Conservation (phyloP, 2,888 invertebrate species). For the Andrena haemorrhoa region DNA sequence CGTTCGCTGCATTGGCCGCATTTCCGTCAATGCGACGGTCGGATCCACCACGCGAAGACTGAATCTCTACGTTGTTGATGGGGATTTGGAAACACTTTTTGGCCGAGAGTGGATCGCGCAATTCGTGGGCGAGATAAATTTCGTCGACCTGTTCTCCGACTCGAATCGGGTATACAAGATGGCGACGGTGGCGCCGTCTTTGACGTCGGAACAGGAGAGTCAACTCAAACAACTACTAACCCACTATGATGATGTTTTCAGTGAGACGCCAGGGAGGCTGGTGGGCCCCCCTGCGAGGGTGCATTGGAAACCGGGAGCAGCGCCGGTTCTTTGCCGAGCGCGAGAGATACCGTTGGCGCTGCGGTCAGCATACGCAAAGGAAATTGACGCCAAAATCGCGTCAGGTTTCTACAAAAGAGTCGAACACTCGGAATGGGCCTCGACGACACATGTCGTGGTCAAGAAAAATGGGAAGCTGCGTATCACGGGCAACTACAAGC, state of each 20-base stretch:
- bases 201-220: neutral
- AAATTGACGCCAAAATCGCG: neutral
- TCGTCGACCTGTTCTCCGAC: neutral
- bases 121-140: neutral
- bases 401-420: neutral
- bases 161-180: neutral
- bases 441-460: neutral
- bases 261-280: neutral
- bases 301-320: neutral
- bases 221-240: neutral
- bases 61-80: neutral
- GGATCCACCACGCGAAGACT: neutral
- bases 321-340: neutral
- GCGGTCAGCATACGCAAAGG: neutral
- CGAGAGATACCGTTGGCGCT: neutral
- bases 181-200: neutral
- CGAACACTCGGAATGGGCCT: neutral
- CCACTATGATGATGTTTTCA: slow-evolving; percentile 1
- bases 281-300: neutral
- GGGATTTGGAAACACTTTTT: neutral
- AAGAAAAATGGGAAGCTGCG: neutral
- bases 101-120: neutral
- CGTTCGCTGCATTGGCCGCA: neutral
- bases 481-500: neutral
- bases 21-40: neutral